Percentiles rank a stretch among this genome's conserved stretches.
Evolutionary conservation across 2,113 vertebrate genomes (phyloP).

Genomic region (Leptodactylus fuscus): DNA sequence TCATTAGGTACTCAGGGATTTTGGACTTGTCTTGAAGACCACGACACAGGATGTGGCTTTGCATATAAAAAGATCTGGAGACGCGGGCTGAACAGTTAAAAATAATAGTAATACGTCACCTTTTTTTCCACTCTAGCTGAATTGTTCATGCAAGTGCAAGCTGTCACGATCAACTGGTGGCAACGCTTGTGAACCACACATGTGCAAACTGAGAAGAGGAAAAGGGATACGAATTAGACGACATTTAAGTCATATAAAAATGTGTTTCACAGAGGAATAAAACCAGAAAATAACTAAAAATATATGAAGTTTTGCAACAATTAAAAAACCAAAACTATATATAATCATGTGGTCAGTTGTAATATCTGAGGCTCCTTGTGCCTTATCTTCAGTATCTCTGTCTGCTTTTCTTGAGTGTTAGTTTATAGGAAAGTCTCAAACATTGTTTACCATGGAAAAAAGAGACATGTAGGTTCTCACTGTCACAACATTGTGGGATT

Average conservation of each 20-base stretch:
- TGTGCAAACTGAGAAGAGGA: slow-evolving; percentile 86
- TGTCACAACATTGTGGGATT: too few species aligned
- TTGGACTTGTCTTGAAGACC: background rate
- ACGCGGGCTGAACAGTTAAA: background rate
- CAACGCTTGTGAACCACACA: slow-evolving; percentile 98
- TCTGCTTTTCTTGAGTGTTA: too few species aligned
- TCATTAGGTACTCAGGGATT: slow-evolving; percentile 2
- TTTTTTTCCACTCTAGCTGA: slow-evolving; percentile 78
- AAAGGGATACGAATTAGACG: slow-evolving; percentile 38
- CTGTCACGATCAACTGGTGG: slow-evolving; percentile 92
- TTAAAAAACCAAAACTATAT: too few species aligned
- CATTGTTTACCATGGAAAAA: too few species aligned
- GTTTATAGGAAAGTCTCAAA: too few species aligned
- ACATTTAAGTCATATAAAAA: background rate
- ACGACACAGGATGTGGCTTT: slow-evolving; percentile 37
- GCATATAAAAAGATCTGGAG: background rate
- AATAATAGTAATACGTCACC: slow-evolving; percentile 68
- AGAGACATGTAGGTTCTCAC: too few species aligned
- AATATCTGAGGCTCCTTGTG: too few species aligned
- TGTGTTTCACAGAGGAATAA: background rate
- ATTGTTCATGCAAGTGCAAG: slow-evolving; percentile 94
- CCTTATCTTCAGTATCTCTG: too few species aligned
- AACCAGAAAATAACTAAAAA: too few species aligned
- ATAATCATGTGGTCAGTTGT: too few species aligned
- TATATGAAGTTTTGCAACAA: too few species aligned